Base-by-base conservation (phyloP, 1,140 invertebrate genomes). In the Reticulitermes speratus region DNA sequence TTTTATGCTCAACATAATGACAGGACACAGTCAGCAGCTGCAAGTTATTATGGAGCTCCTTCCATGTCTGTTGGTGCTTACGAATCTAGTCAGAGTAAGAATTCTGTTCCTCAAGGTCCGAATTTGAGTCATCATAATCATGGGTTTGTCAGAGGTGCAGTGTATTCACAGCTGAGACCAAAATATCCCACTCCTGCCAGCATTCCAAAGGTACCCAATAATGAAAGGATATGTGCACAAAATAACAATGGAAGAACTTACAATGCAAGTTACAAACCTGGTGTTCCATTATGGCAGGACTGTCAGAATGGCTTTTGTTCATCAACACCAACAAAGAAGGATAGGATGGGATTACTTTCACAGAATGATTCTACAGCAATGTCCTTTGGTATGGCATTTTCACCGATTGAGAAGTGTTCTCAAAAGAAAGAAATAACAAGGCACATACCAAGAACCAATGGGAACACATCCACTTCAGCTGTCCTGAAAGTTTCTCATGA, bases 291-390 rank as follows among this genome's bases (percentile, higher is more conserved):
- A n/a, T 75, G 65, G 65, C 65, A 75, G n/a, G n/a, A 30, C n/a
- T 8, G 9, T 6, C 65, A 75, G 65, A 75, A 75, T 75, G 65
- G 65, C 21, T 44, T 83, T 25, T 48, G n/a, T 83, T 84, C 83
- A 55, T 84, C 83, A 9, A 84, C 83, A 84, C 83, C 83, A 25
- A 84, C 83, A 25, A 84, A 84, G 44, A 38, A 45, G 25, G 45
- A 52, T 30, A 45, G 83, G 45, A 55, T 9, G 30, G 45, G 14
- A 30, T 84, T 21, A 25, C 30, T 84, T n/a, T 75, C 16, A 30
- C 65, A 75, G 14, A 30, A 30, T 75, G 65, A 75, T 30, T 9
- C n/a, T 30, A 75, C 65, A 25, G 7, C 21, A 23, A 3, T 84
- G 83, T 45, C 25, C 8, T 52, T 84, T 45, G 52, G 83, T 8